Evolutionary conservation across 35 echinoderm and acorn worm genomes (phyloP), one percentile per base, ranked within the genome.

Genomic region (Acanthaster planci): DNA sequence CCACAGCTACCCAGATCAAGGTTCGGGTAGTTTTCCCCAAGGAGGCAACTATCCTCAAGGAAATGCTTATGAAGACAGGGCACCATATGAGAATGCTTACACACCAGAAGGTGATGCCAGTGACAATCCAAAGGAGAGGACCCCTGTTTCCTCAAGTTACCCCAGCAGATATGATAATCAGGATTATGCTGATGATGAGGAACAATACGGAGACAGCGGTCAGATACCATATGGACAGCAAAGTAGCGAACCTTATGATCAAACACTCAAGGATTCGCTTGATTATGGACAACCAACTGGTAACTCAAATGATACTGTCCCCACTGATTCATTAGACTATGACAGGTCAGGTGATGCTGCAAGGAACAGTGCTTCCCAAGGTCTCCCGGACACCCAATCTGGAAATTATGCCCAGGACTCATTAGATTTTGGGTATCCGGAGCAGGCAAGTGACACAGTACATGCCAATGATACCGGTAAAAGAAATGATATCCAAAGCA

Each of bases 131-230:
- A 64, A 58, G 53, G 37, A 55, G 18, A 18, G 56, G 17, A 83
- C 31, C 37, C 55, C 47, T 1, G 38, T 44, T 32, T 39, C 8
- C 22, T 18, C 79, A 68, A 89, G 67, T 76, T 59, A 80, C 19
- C 52, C 40, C 34, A 47, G 78, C 8, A 68, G 56, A 16, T 82
- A 82, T 52, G 18, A 27, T 35, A 38, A 83, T 30, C 78, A 83
- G 59, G 78, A 67, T 19, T 67, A 37, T 83, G 80, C 35, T 19
- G 80, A 83, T 83, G 80, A 58, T 38, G 80, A 83, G 52, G 80
- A 72, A 26, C 64, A 72, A 16, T 72, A 72, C 30, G 64, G 30
- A 27, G 64, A 72, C 16, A 36, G 64, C 1, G 30, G 30, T 72
- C 64, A 26, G 29, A 29, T 10, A 72, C 23, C 64, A 31, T 7